A percentile compares a stretch with the other conserved stretches of the same genome.
These are phyloP conservation scores for Macquaria ambigua DNA, from an alignment of 2,113 vertebrate genomes.

Conservation along the genomic window DNA sequence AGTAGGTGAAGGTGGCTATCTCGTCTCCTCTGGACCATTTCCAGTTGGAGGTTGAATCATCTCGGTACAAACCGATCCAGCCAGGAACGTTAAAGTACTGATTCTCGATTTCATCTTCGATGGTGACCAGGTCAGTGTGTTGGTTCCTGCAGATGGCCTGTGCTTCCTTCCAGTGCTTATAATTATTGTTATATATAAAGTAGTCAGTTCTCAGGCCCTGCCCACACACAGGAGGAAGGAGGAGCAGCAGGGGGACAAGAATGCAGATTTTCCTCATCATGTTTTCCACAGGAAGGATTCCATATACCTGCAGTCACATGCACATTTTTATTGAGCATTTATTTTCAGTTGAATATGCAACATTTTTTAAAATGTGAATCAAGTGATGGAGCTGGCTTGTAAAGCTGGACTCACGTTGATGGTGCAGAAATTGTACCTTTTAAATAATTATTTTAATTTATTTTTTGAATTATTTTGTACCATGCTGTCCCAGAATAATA, in stretches of 20 bases:
- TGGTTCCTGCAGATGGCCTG: background rate
- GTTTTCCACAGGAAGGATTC: background rate
- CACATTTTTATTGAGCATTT: background rate
- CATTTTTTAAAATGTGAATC: background rate
- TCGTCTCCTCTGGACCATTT: conserved; percentile 39
- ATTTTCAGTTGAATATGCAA: background rate
- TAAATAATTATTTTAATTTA: background rate
- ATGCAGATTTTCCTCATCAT: conserved; percentile 6
- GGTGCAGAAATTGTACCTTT: background rate
- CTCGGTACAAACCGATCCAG: conserved; percentile 54
- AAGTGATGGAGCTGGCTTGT: background rate
- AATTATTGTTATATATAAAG: accelerated
- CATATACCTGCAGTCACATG: conserved; percentile 24
- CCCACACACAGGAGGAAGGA: background rate
- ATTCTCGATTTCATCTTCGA: background rate
- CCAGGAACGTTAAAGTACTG: no score
- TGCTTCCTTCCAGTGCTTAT: background rate
- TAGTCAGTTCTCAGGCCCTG: background rate
- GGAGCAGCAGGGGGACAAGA: background rate
- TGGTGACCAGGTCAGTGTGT: conserved; percentile 30
- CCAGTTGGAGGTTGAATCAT: background rate
- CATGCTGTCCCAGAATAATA: background rate
- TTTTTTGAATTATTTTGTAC: background rate
- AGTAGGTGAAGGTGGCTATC: background rate
- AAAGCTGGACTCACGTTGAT: background rate